Evolutionary conservation across 2,888 invertebrate genomes (phyloP).

Genomic region (Miltochrista miniata): DNA sequence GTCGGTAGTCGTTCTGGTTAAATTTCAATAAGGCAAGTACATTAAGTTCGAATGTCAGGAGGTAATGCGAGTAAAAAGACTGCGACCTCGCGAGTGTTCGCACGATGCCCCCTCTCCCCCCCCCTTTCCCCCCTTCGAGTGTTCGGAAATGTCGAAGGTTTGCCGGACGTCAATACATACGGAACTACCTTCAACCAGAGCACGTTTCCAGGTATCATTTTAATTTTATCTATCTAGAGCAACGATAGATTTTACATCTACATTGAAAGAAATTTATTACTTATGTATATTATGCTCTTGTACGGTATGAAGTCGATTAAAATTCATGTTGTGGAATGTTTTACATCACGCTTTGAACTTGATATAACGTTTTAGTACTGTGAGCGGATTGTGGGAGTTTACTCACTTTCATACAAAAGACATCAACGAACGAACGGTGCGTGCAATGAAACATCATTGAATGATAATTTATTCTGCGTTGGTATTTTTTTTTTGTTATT

Average conservation of each 20-base stretch:
- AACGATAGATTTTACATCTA: conserved; percentile 32
- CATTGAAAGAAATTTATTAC: neutral
- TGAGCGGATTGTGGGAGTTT: neutral
- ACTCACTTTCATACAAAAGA: conserved; percentile 45
- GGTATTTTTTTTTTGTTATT: too few species aligned
- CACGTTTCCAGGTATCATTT: conserved; percentile 75
- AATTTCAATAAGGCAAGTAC: conserved; percentile 77
- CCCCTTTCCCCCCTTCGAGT: conserved; percentile 69
- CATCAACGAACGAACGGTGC: conserved; percentile 54
- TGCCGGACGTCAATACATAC: conserved; percentile 78
- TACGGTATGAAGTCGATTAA: neutral
- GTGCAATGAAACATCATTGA: conserved; percentile 7
- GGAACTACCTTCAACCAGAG: conserved; percentile 77
- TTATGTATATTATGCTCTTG: neutral
- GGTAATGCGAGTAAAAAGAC: conserved; percentile 75
- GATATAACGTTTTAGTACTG: neutral
- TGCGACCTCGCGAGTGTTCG: conserved; percentile 72
- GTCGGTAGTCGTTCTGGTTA: conserved; percentile 71
- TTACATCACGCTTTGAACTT: neutral
- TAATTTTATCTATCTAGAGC: conserved; percentile 55
- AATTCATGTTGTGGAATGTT: neutral
- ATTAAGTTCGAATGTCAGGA: conserved; percentile 80
- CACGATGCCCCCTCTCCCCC: conserved; percentile 49
- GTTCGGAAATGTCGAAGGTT: conserved; percentile 81
- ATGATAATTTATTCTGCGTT: neutral